A percentile compares a stretch with the other conserved stretches of the same genome.
Conservation (phyloP, 2,113 vertebrate species). For the Mastomys natalensis region DNA sequence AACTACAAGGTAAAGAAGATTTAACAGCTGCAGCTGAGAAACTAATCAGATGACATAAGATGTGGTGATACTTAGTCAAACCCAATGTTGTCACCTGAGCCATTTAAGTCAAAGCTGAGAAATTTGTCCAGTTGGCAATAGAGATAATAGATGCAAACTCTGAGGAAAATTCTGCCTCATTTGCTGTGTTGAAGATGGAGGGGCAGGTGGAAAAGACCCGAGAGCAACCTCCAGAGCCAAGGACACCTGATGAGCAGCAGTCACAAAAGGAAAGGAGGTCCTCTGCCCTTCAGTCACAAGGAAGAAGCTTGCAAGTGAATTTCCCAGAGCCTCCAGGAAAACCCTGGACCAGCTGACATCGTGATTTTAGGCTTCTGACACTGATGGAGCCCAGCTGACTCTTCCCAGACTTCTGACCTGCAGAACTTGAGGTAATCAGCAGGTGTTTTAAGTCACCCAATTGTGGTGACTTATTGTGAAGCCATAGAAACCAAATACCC, state of each 20-base stretch:
- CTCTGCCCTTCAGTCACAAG: background rate
- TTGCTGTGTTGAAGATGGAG: background rate
- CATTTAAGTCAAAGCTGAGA: background rate
- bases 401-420: background rate
- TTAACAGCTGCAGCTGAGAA: background rate
- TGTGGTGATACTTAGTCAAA: background rate
- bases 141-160: background rate
- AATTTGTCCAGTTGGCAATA: background rate
- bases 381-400: background rate
- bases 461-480: background rate
- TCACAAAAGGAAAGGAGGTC: background rate
- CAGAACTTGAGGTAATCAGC: background rate
- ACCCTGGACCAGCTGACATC: background rate
- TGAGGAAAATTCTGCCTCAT: background rate
- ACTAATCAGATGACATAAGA: background rate
- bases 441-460: background rate
- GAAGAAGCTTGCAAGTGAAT: background rate
- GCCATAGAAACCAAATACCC: conserved; percentile 11
- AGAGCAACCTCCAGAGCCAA: background rate
- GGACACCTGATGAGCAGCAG: background rate
- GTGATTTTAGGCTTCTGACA: background rate
- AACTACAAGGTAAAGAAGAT: background rate
- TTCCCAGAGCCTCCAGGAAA: background rate
- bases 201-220: background rate
- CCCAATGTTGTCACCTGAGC: background rate